A percentile compares a stretch with the other conserved stretches of the same genome.
Evolutionary conservation across 2,113 vertebrate species (phyloP).

Genomic region (Eidolon helvum): DNA sequence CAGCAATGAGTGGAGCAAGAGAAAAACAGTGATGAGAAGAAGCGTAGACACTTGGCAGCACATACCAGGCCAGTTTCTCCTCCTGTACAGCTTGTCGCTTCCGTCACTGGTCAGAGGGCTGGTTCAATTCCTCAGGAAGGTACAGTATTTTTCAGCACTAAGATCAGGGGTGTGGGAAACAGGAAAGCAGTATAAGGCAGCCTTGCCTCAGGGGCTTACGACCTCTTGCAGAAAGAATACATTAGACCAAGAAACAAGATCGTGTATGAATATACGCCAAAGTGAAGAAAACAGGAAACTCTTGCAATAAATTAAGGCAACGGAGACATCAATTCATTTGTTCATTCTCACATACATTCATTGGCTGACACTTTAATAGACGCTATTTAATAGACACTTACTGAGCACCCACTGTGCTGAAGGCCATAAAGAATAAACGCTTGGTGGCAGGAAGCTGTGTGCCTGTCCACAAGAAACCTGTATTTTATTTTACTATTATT

Average conservation of each 20-base stretch:
- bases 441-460: background rate
- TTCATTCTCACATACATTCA: background rate
- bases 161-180: background rate
- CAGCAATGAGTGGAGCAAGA: background rate
- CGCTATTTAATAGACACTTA: background rate
- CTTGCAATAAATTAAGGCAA: background rate
- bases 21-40: background rate
- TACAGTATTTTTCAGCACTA: background rate
- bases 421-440: background rate
- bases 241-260: background rate
- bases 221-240: background rate
- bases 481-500: no score
- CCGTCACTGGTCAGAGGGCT: background rate
- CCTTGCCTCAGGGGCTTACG: background rate
- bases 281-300: background rate
- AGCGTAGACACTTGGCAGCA: background rate
- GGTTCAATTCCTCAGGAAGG: slow-evolving; percentile 31
- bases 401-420: background rate
- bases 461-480: background rate
- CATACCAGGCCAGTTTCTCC: background rate
- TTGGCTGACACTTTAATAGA: background rate
- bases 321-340: background rate
- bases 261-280: background rate
- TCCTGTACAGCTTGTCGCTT: background rate
- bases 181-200: background rate